phyloP scores from a whole-genome alignment of 1,140 invertebrate genomes.

The Cataglyphis hispanica region DNA sequence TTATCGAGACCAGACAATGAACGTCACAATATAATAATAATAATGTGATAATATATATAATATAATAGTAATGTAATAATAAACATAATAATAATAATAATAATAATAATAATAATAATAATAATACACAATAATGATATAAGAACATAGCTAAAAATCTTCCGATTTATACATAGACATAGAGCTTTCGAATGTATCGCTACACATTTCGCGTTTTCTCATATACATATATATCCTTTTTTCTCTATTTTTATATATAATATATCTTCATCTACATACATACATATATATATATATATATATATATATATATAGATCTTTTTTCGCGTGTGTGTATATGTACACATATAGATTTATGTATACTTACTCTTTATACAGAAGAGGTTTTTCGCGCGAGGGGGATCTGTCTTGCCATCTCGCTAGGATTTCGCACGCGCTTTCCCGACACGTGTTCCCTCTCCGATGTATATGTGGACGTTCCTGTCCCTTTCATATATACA shows the following conservation, averaged over 20 bases:
- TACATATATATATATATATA: slow-evolving; percentile 49
- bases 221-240: slow-evolving; percentile 68
- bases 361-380: slow-evolving; percentile 86
- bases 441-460: slow-evolving; percentile 67
- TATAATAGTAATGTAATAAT: slow-evolving; percentile 66
- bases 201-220: slow-evolving; percentile 67
- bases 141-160: slow-evolving; percentile 69
- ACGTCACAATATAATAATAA: slow-evolving; percentile 59
- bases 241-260: slow-evolving; percentile 58
- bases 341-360: slow-evolving; percentile 74
- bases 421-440: slow-evolving; percentile 73
- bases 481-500: slow-evolving; percentile 46
- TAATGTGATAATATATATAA: slow-evolving; percentile 54
- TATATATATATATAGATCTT: slow-evolving; percentile 36
- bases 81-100: slow-evolving; percentile 77
- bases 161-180: slow-evolving; percentile 62
- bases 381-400: slow-evolving; percentile 80
- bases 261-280: slow-evolving; percentile 60
- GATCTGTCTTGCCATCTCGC: slow-evolving; percentile 73
- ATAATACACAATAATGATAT: slow-evolving; percentile 76
- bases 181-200: slow-evolving; percentile 73
- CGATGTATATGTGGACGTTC: slow-evolving; percentile 56
- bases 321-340: slow-evolving; percentile 45
- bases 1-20: slow-evolving; percentile 55
- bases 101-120: slow-evolving; percentile 75